These are phyloP conservation scores for Nomada fucata DNA, from an alignment of 2,888 invertebrate species.

Conservation along the genomic window DNA sequence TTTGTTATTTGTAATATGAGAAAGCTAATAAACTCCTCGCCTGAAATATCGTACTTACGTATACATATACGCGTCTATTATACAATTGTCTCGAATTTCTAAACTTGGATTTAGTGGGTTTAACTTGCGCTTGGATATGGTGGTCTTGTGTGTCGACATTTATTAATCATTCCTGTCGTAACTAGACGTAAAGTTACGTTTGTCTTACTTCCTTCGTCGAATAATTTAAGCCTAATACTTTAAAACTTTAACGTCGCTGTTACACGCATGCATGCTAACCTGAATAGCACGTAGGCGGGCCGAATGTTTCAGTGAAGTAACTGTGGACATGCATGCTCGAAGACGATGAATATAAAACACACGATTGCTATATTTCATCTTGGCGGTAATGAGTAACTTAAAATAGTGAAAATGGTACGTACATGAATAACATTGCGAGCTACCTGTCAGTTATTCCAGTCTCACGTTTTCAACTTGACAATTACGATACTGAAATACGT, in stretches of 20 bases:
- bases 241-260: constrained; percentile 8
- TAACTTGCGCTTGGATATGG: constrained; percentile 3
- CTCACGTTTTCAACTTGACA: too few species aligned
- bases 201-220: background rate
- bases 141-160: background rate
- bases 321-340: background rate
- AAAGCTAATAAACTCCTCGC: too few species aligned
- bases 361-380: background rate
- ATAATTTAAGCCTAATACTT: constrained; percentile 6
- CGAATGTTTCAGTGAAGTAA: background rate
- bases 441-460: too few species aligned
- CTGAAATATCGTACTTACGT: background rate
- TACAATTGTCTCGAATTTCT: background rate
- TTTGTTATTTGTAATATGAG: too few species aligned
- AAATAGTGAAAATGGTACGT: background rate
- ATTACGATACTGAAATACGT: too few species aligned
- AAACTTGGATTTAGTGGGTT: constrained; percentile 1
- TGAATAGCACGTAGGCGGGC: background rate
- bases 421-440: too few species aligned
- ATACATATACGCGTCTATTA: background rate
- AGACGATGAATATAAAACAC: background rate
- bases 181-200: background rate
- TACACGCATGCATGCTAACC: constrained; percentile 11
- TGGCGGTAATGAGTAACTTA: background rate
- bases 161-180: constrained; percentile 23